phyloP scores from a whole-genome alignment of 2,888 invertebrate genomes.

The Callyntrura guangdongensis region DNA sequence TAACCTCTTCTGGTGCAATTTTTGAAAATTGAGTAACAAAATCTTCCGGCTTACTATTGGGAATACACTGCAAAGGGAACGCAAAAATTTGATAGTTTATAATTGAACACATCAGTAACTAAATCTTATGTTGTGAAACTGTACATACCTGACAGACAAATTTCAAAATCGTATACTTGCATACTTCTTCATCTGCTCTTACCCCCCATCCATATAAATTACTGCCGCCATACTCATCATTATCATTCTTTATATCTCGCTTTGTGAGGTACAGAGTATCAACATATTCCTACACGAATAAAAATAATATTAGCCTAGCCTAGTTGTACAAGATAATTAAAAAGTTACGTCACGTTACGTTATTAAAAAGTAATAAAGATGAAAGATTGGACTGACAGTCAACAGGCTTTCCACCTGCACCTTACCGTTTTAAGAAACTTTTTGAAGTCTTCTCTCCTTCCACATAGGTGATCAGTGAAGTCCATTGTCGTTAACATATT shows the following conservation, averaged over 20 bases:
- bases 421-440: constrained; percentile 62
- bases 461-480: neutral
- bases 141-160: constrained; percentile 51
- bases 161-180: constrained; percentile 65
- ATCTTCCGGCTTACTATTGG: constrained; percentile 6
- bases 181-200: constrained; percentile 57
- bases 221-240: neutral
- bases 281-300: constrained; percentile 55
- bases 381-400: too few relatives aligned
- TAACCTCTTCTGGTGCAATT: too few relatives aligned
- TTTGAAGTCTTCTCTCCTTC: constrained; percentile 34
- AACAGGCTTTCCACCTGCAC: neutral
- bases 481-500: constrained; percentile 5
- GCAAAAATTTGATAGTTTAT: neutral
- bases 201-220: constrained; percentile 64
- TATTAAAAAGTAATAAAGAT: neutral
- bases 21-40: constrained; percentile 25
- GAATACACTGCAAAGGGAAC: neutral
- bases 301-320: neutral
- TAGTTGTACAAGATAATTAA: neutral
- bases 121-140: neutral
- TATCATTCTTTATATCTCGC: constrained; percentile 34
- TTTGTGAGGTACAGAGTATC: constrained; percentile 56
- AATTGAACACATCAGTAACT: neutral
- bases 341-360: neutral